phyloP scores from a whole-genome alignment of 53 echinoderm and acorn worm species.

The Antedon mediterranea region DNA sequence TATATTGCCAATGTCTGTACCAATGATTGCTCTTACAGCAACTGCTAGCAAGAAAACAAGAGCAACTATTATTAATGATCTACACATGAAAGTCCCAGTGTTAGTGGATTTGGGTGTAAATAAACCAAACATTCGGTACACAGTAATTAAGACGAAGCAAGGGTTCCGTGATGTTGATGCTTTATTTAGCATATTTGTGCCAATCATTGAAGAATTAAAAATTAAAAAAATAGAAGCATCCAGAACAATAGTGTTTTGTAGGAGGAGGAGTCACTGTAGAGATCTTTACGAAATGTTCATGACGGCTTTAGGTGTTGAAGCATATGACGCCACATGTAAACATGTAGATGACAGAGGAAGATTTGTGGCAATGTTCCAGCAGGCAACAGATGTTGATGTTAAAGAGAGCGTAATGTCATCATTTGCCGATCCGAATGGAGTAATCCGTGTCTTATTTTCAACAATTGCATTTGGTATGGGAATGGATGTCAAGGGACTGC shows the following conservation, averaged over 20 bases:
- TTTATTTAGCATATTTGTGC: background rate
- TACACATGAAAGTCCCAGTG: constrained; percentile 15
- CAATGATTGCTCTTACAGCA: constrained; percentile 29
- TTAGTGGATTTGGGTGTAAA: background rate
- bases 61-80: background rate
- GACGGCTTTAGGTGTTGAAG: too few species aligned
- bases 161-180: constrained; percentile 1
- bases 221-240: too few species aligned
- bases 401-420: too few species aligned
- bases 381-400: too few species aligned
- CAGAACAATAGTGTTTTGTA: too few species aligned
- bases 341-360: too few species aligned
- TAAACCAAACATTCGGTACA: too few species aligned
- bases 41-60: constrained; percentile 14
- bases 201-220: too few species aligned
- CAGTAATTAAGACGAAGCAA: too few species aligned
- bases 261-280: too few species aligned
- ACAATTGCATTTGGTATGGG: constrained; percentile 56
- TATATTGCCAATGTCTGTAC: background rate
- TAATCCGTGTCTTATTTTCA: constrained; percentile 24
- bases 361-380: too few species aligned
- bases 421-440: constrained; percentile 4
- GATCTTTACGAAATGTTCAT: background rate
- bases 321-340: too few species aligned
- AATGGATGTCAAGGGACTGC: constrained; percentile 22